These are phyloP conservation scores for Coracopsis vasa DNA, from an alignment of 2,113 vertebrate species.

Conservation along the genomic window DNA sequence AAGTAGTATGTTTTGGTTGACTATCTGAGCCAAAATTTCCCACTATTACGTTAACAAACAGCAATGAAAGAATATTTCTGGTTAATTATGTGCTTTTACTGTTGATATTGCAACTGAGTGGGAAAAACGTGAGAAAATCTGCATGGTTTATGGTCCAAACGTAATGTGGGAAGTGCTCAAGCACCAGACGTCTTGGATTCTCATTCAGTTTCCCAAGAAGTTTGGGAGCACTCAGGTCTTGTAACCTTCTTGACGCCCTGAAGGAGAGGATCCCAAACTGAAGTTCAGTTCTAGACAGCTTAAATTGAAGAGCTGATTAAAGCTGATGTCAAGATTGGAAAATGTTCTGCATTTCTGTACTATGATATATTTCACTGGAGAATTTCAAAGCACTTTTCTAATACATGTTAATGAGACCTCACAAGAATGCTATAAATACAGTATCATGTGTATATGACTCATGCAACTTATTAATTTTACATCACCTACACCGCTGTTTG, in stretches of 20 bases:
- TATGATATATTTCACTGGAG: neutral
- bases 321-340: neutral
- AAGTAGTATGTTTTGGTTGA: constrained; percentile 2
- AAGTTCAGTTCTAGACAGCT: neutral
- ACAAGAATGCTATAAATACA: constrained; percentile 53
- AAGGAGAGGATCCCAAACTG: neutral
- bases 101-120: neutral
- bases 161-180: neutral
- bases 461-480: constrained; percentile 34
- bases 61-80: neutral
- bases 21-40: neutral
- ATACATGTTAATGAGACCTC: constrained; percentile 33
- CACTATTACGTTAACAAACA: neutral
- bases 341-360: neutral
- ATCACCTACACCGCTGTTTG: neutral
- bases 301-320: neutral
- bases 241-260: neutral
- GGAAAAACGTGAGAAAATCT: neutral
- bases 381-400: constrained; percentile 13
- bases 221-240: neutral
- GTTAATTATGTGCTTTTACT: neutral
- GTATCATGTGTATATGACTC: constrained; percentile 41
- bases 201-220: neutral
- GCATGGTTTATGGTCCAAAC: neutral
- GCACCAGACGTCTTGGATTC: neutral